Evolutionary conservation across 2,888 invertebrate species (phyloP).

Genomic region (Rhaphigaster nebulosa): DNA sequence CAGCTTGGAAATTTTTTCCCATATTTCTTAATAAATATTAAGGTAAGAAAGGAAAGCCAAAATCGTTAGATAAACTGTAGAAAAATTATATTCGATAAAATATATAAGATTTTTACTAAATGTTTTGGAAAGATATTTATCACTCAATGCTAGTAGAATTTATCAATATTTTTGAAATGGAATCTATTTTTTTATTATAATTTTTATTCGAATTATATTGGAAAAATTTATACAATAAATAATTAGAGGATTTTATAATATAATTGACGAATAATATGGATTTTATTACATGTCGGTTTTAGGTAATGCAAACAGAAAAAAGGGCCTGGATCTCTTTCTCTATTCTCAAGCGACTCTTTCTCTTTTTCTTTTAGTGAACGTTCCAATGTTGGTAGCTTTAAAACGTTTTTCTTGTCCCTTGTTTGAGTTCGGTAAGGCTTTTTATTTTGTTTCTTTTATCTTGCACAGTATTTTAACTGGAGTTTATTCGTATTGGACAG

Average conservation of each 20-base stretch:
- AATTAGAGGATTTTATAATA: background rate
- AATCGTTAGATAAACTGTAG: too few relatives aligned
- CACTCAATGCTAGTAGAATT: too few relatives aligned
- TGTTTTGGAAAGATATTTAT: too few relatives aligned
- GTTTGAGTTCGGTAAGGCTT: background rate
- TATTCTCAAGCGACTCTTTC: background rate
- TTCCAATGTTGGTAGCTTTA: background rate
- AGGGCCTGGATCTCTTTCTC: background rate
- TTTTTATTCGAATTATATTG: too few relatives aligned
- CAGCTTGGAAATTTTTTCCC: too few relatives aligned
- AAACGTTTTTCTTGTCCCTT: constrained; percentile 3
- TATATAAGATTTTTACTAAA: too few relatives aligned
- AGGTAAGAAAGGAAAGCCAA: too few relatives aligned
- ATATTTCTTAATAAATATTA: too few relatives aligned
- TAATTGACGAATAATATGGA: background rate
- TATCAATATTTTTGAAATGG: too few relatives aligned
- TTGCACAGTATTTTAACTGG: background rate
- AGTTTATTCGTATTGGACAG: background rate
- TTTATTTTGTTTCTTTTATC: background rate
- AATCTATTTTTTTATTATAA: too few relatives aligned
- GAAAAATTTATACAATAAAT: background rate
- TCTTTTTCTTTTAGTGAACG: background rate
- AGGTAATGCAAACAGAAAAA: background rate
- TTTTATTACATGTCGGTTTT: background rate
- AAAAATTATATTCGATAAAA: too few relatives aligned